These are phyloP conservation scores for Andrena hattorfiana DNA, from an alignment of 2,888 invertebrate genomes.

Conservation along the genomic window DNA sequence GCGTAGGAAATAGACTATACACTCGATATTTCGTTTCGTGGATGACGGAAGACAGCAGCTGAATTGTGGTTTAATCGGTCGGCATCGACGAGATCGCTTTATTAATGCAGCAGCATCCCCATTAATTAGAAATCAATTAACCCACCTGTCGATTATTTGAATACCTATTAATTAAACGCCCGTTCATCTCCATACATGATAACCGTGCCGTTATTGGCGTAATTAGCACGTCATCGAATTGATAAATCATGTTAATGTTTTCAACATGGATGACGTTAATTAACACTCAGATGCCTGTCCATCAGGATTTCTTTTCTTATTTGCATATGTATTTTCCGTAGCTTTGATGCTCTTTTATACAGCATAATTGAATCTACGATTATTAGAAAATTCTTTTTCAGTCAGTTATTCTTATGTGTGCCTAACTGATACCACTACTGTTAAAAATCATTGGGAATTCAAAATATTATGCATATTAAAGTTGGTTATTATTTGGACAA, in stretches of 20 bases:
- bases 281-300: neutral
- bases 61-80: constrained; percentile 20
- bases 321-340: neutral
- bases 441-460: too few species aligned
- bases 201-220: constrained; percentile 34
- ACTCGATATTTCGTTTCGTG: neutral
- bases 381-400: too few species aligned
- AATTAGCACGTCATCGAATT: constrained; percentile 37
- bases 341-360: neutral
- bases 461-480: too few species aligned
- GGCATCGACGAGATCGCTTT: constrained; percentile 22
- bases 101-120: constrained; percentile 33
- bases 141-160: constrained; percentile 36
- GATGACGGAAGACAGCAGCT: neutral
- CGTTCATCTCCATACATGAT: constrained; percentile 41
- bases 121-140: constrained; percentile 54
- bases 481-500: too few species aligned
- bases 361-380: too few species aligned
- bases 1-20: neutral
- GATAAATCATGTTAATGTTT: constrained; percentile 30
- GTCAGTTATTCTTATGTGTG: too few species aligned
- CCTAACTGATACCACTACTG: too few species aligned
- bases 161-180: constrained; percentile 52
- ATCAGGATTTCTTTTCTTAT: neutral
- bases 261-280: neutral